Evolutionary conservation across 2,797 vertebrate species (phyloP).

Genomic region (Anomalospiza imberbis): DNA sequence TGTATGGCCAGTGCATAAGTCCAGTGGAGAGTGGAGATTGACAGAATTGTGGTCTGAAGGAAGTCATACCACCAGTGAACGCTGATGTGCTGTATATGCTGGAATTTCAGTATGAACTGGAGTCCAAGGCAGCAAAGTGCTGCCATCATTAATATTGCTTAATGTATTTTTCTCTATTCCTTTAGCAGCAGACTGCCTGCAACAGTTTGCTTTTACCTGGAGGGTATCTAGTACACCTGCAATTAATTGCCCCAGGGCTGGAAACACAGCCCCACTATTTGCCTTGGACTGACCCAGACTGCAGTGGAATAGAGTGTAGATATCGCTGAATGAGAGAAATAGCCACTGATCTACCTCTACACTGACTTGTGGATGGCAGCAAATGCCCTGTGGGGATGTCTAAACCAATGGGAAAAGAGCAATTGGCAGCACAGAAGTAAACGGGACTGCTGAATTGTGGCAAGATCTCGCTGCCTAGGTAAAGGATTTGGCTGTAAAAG

Average conservation of each 20-base stretch:
- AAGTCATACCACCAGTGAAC: background rate
- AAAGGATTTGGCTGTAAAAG: background rate
- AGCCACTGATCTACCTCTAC: background rate
- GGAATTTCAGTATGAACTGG: background rate
- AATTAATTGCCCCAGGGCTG: background rate
- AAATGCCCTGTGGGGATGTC: background rate
- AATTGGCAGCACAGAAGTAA: background rate
- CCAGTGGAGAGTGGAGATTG: background rate
- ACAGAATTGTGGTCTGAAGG: background rate
- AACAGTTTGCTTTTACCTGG: background rate
- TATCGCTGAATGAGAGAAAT: background rate
- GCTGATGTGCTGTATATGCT: background rate
- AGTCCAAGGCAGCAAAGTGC: background rate
- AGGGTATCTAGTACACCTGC: background rate
- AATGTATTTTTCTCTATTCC: background rate
- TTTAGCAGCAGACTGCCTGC: background rate
- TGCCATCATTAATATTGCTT: background rate
- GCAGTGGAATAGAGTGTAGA: background rate
- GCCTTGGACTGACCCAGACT: background rate
- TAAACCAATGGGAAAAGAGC: background rate
- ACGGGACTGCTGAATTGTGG: background rate
- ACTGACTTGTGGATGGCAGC: background rate
- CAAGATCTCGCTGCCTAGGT: background rate
- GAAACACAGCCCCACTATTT: background rate
- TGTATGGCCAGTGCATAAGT: background rate